Evolutionary conservation across 37 sponge, comb jelly and placozoan genomes (phyloP), one percentile per base, ranked within the genome.

Genomic region (Bolinopsis microptera): DNA sequence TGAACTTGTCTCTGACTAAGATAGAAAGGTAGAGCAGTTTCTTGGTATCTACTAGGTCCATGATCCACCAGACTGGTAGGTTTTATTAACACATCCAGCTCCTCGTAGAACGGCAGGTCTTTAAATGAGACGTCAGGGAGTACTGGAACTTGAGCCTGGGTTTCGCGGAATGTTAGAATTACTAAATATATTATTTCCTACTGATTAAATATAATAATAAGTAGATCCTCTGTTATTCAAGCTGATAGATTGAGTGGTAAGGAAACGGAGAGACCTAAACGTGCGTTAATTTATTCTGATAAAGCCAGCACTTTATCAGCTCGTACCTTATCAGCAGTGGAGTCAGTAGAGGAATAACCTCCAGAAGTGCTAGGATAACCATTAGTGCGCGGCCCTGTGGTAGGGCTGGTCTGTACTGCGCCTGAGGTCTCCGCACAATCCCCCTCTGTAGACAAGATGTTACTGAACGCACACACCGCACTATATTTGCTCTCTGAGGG

Each of bases 31-130:
- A 86, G 41, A n/a, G 90, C 61, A 3, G 90, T 86, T 41, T 86
- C 90, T 25, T 86, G 90, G 61, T 86, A 86, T 1, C 90, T 41
- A 39, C 90, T 86, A 18, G 90, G 90, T 39, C 90, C 90, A 2
- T 86, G 90, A 23, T 86, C 90, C 67, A 86, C 61, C 25, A 86
- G 25, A 41, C 90, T 86, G 16, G 90, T 86, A 18, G 90, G 90
- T 86, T 86, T 86, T 23, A 86, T 86, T 0, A 86, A 61, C 38
- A 86, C 61, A 24, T 86, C 90, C 2, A 38, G 3, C 26, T 86
- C 90, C 90, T 86, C 90, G 67, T 86, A 86, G 90, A 86, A 86
- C 0, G 90, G 90, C 61, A 86, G 90, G 67, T 86, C 90, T 41
- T 86, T 86, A 38, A 86, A 86, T 23, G 90, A 39, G 26, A 86